Evolutionary conservation across 1,140 invertebrate species (phyloP).

Genomic region (Ips nitidus): DNA sequence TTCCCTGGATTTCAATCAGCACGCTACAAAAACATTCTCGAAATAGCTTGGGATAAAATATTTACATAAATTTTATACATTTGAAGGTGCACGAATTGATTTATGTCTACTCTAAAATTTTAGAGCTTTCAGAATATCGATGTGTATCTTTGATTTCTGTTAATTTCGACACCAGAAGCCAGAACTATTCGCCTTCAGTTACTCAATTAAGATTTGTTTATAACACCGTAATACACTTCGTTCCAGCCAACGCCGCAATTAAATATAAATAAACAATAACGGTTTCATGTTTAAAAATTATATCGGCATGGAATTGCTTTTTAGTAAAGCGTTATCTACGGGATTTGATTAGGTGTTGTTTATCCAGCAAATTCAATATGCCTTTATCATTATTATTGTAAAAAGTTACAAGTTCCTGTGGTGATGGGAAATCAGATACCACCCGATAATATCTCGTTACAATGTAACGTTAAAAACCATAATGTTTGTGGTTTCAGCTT

Average conservation of each 20-base stretch:
- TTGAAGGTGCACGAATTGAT: conserved; percentile 11
- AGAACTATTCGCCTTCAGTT: not conserved
- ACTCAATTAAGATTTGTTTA: conserved; percentile 11
- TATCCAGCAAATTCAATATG: too few species aligned
- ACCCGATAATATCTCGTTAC: not conserved
- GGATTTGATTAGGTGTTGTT: too few species aligned
- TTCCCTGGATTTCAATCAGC: conserved; percentile 10
- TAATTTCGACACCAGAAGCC: not conserved
- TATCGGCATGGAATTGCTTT: too few species aligned
- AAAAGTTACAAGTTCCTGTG: too few species aligned
- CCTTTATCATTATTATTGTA: too few species aligned
- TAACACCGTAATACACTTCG: not conserved
- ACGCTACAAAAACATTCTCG: conserved; percentile 16
- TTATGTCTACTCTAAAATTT: conserved; percentile 22
- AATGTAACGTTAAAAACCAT: not conserved
- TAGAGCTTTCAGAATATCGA: not conserved
- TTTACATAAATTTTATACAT: conserved; percentile 26
- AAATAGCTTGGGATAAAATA: conserved; percentile 26
- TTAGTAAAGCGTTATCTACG: too few species aligned
- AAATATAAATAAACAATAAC: not conserved
- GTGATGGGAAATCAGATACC: too few species aligned
- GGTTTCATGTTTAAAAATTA: too few species aligned
- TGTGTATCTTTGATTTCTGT: conserved; percentile 7
- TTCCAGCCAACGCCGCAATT: too few species aligned
- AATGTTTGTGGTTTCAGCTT: conserved; percentile 10